A percentile compares a stretch with the other conserved stretches of the same genome.
phyloP scores from a whole-genome alignment of 1,140 invertebrate genomes.

The Microplitis demolitor region DNA sequence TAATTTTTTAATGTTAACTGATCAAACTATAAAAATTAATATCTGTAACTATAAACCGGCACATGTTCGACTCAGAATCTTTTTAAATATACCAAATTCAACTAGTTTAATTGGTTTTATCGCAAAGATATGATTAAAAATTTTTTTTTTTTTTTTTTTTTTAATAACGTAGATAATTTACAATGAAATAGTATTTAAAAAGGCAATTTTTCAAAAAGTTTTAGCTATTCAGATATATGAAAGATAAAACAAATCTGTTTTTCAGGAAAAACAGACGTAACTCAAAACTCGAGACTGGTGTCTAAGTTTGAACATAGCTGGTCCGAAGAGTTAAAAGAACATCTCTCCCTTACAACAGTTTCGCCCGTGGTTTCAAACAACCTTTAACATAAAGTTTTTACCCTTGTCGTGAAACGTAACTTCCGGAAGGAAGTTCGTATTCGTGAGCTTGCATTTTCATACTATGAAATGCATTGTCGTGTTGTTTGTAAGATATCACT shows the following conservation, averaged over 20 bases:
- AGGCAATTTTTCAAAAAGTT: conserved; percentile 38
- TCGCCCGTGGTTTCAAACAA: not conserved
- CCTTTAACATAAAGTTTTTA: not conserved
- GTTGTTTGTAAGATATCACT: too few relatives aligned
- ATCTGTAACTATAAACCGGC: too few relatives aligned
- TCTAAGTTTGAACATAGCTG: conserved; percentile 9
- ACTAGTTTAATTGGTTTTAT: too few relatives aligned
- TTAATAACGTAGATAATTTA: too few relatives aligned
- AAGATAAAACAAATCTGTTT: conserved; percentile 20
- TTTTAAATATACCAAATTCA: too few relatives aligned
- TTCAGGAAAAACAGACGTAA: conserved; percentile 40
- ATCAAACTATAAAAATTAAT: too few relatives aligned
- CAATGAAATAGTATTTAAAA: conserved; percentile 2
- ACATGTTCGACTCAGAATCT: too few relatives aligned
- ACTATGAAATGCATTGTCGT: not conserved
- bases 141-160: too few relatives aligned
- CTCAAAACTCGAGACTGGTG: conserved; percentile 47
- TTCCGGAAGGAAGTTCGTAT: not conserved
- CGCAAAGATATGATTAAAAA: too few relatives aligned
- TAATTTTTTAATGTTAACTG: too few relatives aligned
- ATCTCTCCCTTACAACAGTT: not conserved
- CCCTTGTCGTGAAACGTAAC: not conserved
- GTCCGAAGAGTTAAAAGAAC: conserved; percentile 29
- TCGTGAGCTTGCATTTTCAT: not conserved
- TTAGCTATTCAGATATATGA: conserved; percentile 27